Conservation (phyloP, 2,888 invertebrate genomes). For the Ectemnius continuus region DNA sequence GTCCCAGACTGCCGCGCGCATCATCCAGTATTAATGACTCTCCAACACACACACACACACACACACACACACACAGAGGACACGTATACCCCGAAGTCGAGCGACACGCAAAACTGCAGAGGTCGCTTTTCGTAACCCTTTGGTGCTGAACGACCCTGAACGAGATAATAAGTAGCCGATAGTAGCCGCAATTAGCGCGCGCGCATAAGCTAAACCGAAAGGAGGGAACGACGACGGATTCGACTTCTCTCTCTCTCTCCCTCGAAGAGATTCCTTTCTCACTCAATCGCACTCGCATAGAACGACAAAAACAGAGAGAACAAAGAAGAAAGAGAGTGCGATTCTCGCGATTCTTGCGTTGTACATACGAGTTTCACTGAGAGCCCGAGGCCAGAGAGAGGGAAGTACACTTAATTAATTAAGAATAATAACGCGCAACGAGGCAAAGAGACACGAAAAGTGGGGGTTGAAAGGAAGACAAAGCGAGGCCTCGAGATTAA, state of each 20-base stretch:
- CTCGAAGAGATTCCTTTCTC: too few species aligned
- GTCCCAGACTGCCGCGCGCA: too few species aligned
- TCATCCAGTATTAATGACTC: background rate
- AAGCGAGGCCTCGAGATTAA: constrained; percentile 5
- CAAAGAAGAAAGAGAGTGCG: background rate
- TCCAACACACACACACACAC: background rate
- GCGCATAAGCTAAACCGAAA: background rate
- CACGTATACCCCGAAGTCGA: background rate
- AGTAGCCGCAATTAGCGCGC: constrained; percentile 5
- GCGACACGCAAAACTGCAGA: background rate
- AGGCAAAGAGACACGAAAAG: background rate
- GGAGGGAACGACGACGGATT: background rate
- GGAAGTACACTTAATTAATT: background rate
- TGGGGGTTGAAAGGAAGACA: too few species aligned
- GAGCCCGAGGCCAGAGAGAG: background rate
- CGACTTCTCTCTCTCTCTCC: background rate
- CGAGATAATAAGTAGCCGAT: constrained; percentile 37
- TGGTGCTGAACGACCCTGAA: constrained; percentile 47
- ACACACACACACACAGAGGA: constrained; percentile 32
- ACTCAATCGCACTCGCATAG: too few species aligned
- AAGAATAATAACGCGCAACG: background rate
- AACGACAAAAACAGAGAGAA: too few species aligned
- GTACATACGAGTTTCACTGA: background rate
- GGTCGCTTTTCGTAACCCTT: constrained; percentile 14
- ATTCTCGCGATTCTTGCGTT: background rate